Base-by-base conservation (phyloP, 2,888 invertebrate genomes). In the Crematogaster levior region DNA sequence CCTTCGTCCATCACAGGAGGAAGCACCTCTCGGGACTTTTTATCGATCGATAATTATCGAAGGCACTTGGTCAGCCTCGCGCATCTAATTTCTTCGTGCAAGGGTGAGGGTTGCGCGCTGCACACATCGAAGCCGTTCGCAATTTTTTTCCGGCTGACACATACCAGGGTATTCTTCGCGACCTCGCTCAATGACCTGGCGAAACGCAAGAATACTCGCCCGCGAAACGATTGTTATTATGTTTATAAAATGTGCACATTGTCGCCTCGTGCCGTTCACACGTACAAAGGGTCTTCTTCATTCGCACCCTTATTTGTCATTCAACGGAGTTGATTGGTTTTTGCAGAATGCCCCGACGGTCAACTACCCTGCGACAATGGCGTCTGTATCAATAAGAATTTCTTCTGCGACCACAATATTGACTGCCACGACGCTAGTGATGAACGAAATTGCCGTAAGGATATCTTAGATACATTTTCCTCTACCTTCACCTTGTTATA, bases 391-490 rank as follows among this genome's bases (percentile, higher is more conserved):
- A 95, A 95, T 84, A 93, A 93, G 15, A 90, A 92, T 46, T 95
- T 95, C 83, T 95, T 95, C 83, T 97, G 97, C 93, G 95, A 97
- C 93, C 93, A 94, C 4, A 94, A 95, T 15, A 77, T 89, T n/a
- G 96, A 97, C 90, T 97, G 97, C 90, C 93, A 92, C 15, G 95
- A 95, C 81, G 94, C 95, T 51, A 96, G 96, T 90, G 97, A 97
- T 89, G 97, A 97, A 94, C 90, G 89, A 30, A 92, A 95, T 86
- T 97, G 97, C 94, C 94, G 96, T 96, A 93, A 93, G 94, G 82
- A 87, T 80, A 46, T 63, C 30, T 84, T 37, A 15, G 30, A 58
- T 27, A 56, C 18, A 37, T 21, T 56, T 56, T 53, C 1, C 34
- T 21, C n/a, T 63, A 1, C n/a, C n/a, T 61, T 53, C 61, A 43